Conservation (phyloP, 2,888 invertebrate genomes). For the Tenthredo scrophulariae region DNA sequence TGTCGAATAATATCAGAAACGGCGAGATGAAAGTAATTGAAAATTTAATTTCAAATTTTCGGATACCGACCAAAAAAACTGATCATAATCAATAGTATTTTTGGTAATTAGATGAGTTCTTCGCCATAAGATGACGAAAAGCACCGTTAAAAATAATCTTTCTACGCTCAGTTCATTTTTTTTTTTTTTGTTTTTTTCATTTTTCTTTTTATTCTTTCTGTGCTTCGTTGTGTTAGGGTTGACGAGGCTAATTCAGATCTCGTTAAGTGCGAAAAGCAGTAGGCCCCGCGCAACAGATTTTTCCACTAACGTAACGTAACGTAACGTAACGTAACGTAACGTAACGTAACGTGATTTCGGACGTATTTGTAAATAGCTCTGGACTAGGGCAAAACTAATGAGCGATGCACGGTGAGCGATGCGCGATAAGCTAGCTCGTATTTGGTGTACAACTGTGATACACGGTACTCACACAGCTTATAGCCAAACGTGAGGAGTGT, state of each 20-base stretch:
- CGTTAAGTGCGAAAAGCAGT: constrained; percentile 12
- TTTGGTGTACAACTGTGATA: neutral
- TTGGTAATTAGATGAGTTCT: neutral
- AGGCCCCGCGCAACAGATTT: neutral
- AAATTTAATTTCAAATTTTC: too few species aligned
- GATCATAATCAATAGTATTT: neutral
- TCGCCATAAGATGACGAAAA: neutral
- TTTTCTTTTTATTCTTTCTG: neutral
- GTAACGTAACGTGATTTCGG: neutral
- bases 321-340: neutral
- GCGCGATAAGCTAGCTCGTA: neutral
- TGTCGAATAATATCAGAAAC: too few species aligned
- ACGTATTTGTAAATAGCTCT: constrained; percentile 24
- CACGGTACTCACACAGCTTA: neutral
- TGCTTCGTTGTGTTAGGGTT: constrained; percentile 13
- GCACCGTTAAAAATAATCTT: neutral
- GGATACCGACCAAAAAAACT: neutral
- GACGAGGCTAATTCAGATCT: constrained; percentile 35
- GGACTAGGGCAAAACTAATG: constrained; percentile 20
- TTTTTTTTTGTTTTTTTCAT: neutral
- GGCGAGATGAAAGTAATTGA: too few species aligned
- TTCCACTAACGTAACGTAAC: neutral
- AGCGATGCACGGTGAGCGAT: constrained; percentile 16
- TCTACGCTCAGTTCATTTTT: neutral
- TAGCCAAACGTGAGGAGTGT: neutral